Percentiles rank a stretch among this genome's conserved stretches.
These are phyloP conservation scores for Lontra canadensis DNA, from an alignment of 2,113 vertebrate genomes.

Conservation along the genomic window DNA sequence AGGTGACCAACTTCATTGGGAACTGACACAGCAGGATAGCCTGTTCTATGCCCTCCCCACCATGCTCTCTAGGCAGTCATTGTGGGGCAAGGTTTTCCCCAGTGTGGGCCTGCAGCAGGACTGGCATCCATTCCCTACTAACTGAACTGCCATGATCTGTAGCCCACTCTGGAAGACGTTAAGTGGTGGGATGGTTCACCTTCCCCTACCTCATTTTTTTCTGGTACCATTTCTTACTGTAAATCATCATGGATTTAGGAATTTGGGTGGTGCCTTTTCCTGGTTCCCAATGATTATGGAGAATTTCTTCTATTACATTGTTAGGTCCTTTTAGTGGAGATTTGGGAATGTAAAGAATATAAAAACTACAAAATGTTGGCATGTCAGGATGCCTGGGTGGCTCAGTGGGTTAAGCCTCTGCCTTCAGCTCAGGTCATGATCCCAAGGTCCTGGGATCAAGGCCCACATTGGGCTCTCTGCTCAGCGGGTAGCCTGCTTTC, in stretches of 20 bases:
- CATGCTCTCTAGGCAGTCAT: not conserved
- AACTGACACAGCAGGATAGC: not conserved
- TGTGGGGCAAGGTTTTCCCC: not conserved
- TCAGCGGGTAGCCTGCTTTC: too few species aligned
- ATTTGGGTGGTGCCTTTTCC: not conserved
- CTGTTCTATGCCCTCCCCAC: not conserved
- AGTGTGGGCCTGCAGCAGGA: accelerated
- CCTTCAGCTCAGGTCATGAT: too few species aligned
- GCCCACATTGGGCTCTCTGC: too few species aligned
- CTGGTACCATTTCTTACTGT: not conserved
- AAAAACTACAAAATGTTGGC: not conserved
- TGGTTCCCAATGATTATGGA: too few species aligned
- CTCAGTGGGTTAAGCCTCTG: too few species aligned
- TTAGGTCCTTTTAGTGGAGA: not conserved
- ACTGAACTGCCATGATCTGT: accelerated
- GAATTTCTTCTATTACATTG: too few species aligned
- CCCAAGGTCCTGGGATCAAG: too few species aligned
- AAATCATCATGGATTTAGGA: not conserved
- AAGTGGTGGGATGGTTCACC: not conserved
- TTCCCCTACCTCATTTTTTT: not conserved
- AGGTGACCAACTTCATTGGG: not conserved
- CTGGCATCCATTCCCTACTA: too few species aligned
- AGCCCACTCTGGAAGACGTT: not conserved
- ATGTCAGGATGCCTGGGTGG: not conserved
- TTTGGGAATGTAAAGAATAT: not conserved